phyloP scores from a whole-genome alignment of 2,113 vertebrate genomes.

The Oreotrochilus melanogaster region DNA sequence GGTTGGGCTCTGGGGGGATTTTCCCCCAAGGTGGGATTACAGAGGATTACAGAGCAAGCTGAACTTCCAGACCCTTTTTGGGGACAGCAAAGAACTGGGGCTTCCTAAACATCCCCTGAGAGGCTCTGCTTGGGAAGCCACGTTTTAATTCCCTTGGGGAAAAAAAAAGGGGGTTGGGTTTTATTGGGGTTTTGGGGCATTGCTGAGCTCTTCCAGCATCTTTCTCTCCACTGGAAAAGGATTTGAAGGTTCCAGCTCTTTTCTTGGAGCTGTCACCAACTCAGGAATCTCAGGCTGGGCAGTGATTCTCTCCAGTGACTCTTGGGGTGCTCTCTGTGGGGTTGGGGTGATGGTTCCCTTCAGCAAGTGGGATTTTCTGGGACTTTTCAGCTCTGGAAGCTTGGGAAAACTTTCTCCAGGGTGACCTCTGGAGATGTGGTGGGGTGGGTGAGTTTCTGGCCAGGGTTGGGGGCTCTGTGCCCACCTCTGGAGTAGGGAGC shows the following conservation, averaged over 20 bases:
- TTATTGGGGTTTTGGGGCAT: too few relatives aligned
- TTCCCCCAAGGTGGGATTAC: neutral
- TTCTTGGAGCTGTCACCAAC: neutral
- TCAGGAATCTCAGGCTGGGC: neutral
- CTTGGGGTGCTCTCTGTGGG: neutral
- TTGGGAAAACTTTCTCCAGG: too few relatives aligned
- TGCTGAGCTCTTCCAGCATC: neutral
- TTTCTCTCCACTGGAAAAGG: neutral
- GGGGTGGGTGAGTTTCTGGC: rapidly evolving
- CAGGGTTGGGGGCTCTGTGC: neutral
- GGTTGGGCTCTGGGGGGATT: neutral
- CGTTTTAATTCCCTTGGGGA: neutral
- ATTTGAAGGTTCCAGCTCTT: neutral
- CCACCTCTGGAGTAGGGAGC: neutral
- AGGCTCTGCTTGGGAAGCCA: neutral
- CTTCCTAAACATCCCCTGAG: neutral
- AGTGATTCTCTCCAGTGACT: neutral
- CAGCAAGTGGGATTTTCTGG: neutral
- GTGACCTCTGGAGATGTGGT: too few relatives aligned
- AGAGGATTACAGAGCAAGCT: rapidly evolving
- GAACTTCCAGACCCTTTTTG: neutral
- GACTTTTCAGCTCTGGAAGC: neutral
- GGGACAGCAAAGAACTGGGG: neutral
- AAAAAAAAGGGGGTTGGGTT: too few relatives aligned
- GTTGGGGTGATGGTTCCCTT: neutral